These are phyloP conservation scores for Elaphurus davidianus DNA, from an alignment of 2,113 vertebrate genomes.

Conservation along the genomic window DNA sequence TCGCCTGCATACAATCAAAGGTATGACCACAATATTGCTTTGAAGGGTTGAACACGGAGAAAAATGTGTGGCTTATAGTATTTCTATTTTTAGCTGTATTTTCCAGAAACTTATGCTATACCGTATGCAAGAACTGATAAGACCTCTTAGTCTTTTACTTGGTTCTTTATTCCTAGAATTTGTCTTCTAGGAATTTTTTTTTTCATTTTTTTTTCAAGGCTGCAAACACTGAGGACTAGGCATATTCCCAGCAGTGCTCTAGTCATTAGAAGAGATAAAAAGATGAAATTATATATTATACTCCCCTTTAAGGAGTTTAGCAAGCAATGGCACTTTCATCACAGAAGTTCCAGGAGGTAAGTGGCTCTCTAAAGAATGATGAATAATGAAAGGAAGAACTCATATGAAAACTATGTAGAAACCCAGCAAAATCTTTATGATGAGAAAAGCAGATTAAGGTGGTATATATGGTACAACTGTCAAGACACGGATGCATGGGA, in stretches of 20 bases:
- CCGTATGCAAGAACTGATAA: background rate
- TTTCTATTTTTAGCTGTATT: background rate
- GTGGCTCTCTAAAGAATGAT: background rate
- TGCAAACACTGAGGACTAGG: background rate
- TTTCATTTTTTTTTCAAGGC: background rate
- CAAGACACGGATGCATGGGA: background rate
- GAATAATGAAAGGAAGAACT: background rate
- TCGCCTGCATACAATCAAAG: background rate
- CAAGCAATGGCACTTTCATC: background rate
- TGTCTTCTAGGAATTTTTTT: background rate
- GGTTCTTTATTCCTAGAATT: background rate
- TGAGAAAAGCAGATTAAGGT: background rate
- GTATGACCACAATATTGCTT: background rate
- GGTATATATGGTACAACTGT: background rate
- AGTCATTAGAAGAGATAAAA: background rate
- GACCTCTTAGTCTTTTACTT: background rate
- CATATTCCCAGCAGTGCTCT: background rate
- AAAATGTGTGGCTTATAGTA: background rate
- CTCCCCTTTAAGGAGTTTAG: background rate
- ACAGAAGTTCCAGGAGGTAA: background rate
- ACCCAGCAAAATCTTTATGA: background rate
- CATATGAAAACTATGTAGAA: background rate
- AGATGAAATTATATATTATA: background rate
- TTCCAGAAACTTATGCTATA: background rate
- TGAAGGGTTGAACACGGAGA: background rate